A percentile compares a stretch with the other conserved stretches of the same genome.
These are phyloP conservation scores for Stenotaenia linearis DNA, from an alignment of 2,888 invertebrate species.

Conservation along the genomic window DNA sequence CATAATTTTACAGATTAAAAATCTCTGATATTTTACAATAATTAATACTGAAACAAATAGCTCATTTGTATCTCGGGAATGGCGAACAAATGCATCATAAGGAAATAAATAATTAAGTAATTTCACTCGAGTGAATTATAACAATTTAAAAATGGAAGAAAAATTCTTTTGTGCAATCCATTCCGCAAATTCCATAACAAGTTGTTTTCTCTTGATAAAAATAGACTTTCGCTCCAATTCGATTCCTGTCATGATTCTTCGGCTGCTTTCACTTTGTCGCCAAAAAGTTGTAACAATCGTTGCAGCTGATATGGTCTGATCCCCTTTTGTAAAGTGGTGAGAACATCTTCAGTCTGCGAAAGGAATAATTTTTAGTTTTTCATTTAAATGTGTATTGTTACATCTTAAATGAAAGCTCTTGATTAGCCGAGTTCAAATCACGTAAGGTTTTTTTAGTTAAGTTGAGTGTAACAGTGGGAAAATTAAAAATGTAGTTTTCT, in stretches of 20 bases:
- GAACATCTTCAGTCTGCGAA: constrained; percentile 68
- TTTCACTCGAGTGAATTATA: background rate
- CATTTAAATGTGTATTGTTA: too few species aligned
- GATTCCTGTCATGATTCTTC: constrained; percentile 26
- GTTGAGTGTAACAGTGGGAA: too few species aligned
- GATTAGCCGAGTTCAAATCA: too few species aligned
- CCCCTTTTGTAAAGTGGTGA: constrained; percentile 64
- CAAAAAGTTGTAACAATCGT: constrained; percentile 5
- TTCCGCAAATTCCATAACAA: background rate
- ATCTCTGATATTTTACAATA: background rate
- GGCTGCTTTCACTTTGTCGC: background rate
- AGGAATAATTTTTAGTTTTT: too few species aligned
- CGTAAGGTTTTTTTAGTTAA: too few species aligned
- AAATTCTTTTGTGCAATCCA: background rate
- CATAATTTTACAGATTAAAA: background rate
- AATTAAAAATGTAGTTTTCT: too few species aligned
- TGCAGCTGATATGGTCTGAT: constrained; percentile 42
- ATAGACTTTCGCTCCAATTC: background rate
- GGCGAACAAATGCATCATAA: background rate
- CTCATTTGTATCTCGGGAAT: background rate
- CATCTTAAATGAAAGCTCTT: too few species aligned
- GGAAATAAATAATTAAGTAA: background rate
- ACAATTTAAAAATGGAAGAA: background rate
- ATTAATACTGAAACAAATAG: background rate
- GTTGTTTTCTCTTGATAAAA: background rate